A percentile compares a stretch with the other conserved stretches of the same genome.
phyloP scores from a whole-genome alignment of 2,797 vertebrate genomes.

The Ispidina picta region DNA sequence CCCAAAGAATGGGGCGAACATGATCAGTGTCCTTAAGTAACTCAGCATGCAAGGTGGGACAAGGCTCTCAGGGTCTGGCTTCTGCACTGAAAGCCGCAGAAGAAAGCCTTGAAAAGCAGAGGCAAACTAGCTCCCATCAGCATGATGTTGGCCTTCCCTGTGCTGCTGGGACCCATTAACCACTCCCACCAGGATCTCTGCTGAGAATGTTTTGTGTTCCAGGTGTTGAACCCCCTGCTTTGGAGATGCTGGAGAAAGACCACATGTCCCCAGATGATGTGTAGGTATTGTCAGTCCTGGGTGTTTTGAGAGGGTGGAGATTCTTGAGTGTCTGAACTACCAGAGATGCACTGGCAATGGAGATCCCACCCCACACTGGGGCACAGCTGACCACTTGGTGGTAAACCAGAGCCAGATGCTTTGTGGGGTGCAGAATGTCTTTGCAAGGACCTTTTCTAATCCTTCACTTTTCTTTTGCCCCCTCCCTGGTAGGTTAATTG shows the following conservation, averaged over 20 bases:
- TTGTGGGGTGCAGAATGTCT: not conserved
- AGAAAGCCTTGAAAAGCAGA: not conserved
- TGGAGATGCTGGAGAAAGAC: constrained; percentile 75
- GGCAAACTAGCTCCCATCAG: not conserved
- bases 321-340: not conserved
- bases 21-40: not conserved
- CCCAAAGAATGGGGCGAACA: not conserved
- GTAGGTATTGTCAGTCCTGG: constrained; percentile 76
- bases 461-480: not conserved
- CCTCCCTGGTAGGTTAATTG: constrained; percentile 84
- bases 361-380: not conserved
- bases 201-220: constrained; percentile 77
- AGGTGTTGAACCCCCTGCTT: constrained; percentile 67
- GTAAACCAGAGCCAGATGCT: not conserved
- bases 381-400: not conserved
- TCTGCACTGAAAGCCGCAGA: not conserved
- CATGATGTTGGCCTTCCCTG: not conserved
- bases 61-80: not conserved
- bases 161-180: not conserved
- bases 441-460: not conserved
- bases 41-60: not conserved
- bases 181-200: not conserved
- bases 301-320: not conserved
- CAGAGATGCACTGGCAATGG: not conserved
- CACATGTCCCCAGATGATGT: constrained; percentile 74